Percentiles rank a stretch among this genome's conserved stretches.
Evolutionary conservation across 2,113 vertebrate species (phyloP).

Genomic region (Rhinopomastus cyanomelas): DNA sequence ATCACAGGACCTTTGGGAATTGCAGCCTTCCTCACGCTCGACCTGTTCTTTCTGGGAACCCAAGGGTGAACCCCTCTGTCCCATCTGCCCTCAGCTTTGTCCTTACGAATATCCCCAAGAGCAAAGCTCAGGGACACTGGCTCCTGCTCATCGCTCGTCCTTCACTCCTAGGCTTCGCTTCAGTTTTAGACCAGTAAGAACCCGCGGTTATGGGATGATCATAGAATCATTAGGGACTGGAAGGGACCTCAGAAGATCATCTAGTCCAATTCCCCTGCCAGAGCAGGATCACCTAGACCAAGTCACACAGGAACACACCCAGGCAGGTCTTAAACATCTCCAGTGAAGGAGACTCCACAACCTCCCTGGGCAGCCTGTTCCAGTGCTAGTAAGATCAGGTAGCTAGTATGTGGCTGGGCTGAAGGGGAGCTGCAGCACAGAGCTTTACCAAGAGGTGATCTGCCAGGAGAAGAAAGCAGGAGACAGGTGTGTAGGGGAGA

Average conservation of each 20-base stretch:
- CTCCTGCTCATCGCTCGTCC: neutral
- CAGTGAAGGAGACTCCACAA: too few species aligned
- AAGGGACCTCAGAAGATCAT: too few species aligned
- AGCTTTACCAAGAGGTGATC: neutral
- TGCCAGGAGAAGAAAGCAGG: neutral
- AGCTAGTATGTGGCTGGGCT: neutral
- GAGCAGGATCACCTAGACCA: too few species aligned
- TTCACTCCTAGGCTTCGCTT: neutral
- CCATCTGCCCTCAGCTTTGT: neutral
- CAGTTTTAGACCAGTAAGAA: neutral
- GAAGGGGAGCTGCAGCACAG: neutral
- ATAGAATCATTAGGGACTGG: too few species aligned
- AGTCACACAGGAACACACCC: too few species aligned
- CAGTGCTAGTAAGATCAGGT: neutral
- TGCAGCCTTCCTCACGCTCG: neutral
- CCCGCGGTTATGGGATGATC: neutral
- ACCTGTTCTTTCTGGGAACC: neutral
- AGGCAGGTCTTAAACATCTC: too few species aligned
- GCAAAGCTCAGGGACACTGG: neutral
- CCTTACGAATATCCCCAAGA: neutral
- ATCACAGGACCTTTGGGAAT: neutral
- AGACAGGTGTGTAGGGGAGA: neutral
- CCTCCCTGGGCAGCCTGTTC: too few species aligned
- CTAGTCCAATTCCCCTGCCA: too few species aligned
- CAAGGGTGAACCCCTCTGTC: neutral